These are phyloP conservation scores for Haliclona indistincta DNA, from an alignment of 37 sponge, comb jelly and placozoan genomes.

Conservation along the genomic window DNA sequence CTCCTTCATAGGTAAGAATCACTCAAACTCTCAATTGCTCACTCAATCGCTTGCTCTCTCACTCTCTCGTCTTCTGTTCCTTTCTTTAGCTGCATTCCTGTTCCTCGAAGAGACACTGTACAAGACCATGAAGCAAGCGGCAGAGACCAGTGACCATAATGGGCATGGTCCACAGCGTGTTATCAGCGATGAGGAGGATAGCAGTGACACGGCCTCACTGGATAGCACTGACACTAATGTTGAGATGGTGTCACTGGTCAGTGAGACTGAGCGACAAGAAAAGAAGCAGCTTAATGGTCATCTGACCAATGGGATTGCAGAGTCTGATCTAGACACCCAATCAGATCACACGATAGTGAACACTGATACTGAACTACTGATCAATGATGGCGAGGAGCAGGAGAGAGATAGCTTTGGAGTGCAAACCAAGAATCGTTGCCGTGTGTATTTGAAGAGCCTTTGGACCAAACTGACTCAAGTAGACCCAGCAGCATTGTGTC, in stretches of 20 bases:
- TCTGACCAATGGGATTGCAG: background rate
- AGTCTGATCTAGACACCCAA: conserved; percentile 37
- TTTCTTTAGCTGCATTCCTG: conserved; percentile 38
- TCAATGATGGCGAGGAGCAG: background rate
- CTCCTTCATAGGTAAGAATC: conserved; percentile 49
- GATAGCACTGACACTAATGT: conserved; percentile 10
- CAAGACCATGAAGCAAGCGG: conserved; percentile 24
- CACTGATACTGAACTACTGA: conserved; percentile 28
- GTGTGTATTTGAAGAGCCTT: too few species aligned
- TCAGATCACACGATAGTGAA: conserved; percentile 12
- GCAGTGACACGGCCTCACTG: background rate
- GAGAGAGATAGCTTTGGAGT: background rate
- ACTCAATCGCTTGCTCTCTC: background rate
- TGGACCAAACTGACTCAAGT: too few species aligned
- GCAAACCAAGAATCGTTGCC: background rate
- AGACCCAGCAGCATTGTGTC: background rate
- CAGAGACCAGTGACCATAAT: background rate
- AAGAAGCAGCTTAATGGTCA: background rate
- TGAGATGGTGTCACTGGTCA: conserved; percentile 10
- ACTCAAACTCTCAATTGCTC: background rate
- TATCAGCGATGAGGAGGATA: background rate
- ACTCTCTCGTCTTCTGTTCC: background rate
- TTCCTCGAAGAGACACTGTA: conserved; percentile 77
- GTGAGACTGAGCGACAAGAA: background rate
- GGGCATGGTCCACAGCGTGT: too few species aligned